phyloP scores from a whole-genome alignment of 2,888 invertebrate genomes.

The Limnephilus rhombicus region DNA sequence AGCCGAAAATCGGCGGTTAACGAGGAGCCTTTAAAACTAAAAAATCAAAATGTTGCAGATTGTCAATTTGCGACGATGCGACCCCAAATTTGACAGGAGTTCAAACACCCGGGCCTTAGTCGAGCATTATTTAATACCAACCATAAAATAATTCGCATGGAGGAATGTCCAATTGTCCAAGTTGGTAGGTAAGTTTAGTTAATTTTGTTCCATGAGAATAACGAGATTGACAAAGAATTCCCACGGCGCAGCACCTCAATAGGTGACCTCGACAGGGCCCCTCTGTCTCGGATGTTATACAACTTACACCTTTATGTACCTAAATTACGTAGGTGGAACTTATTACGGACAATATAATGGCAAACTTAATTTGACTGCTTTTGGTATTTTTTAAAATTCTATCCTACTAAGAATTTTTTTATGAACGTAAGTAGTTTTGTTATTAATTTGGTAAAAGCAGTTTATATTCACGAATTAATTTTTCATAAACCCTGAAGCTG shows the following conservation, averaged over 20 bases:
- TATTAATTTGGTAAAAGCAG: neutral
- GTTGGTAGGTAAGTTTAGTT: neutral
- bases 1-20: neutral
- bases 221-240: slow-evolving; percentile 36
- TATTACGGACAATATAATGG: neutral
- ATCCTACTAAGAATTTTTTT: too few relatives aligned
- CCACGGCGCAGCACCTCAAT: slow-evolving; percentile 34
- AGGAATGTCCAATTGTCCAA: slow-evolving; percentile 21
- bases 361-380: neutral
- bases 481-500: too few relatives aligned
- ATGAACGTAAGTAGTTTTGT: neutral
- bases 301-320: neutral
- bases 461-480: too few relatives aligned
- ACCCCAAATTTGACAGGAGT: neutral
- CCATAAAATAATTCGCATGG: neutral
- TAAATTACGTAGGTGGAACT: neutral
- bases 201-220: slow-evolving; percentile 37
- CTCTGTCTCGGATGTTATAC: neutral
- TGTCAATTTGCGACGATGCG: neutral
- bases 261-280: slow-evolving; percentile 27
- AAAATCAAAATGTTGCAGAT: too few relatives aligned
- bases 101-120: neutral
- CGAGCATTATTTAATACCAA: neutral
- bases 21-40: too few relatives aligned
- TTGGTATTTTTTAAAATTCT: too few relatives aligned